These are phyloP conservation scores for Lepidochitona cinerea DNA, from an alignment of 2,888 invertebrate genomes.

Conservation along the genomic window DNA sequence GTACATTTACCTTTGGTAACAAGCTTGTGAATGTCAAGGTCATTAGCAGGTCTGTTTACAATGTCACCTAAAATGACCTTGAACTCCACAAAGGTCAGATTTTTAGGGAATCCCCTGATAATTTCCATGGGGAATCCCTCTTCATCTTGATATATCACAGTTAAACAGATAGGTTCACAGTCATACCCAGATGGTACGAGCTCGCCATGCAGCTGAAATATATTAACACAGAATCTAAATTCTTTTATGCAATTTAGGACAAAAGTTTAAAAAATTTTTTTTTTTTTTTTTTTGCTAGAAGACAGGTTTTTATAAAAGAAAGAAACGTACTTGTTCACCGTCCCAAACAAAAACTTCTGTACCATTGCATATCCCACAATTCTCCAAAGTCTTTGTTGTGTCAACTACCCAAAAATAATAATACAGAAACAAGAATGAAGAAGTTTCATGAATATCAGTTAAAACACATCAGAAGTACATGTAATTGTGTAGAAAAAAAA, in stretches of 20 bases:
- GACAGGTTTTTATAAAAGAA: too few relatives aligned
- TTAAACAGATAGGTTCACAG: constrained; percentile 56
- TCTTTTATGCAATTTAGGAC: background rate
- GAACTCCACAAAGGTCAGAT: constrained; percentile 44
- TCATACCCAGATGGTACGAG: constrained; percentile 43
- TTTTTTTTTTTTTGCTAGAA: too few relatives aligned
- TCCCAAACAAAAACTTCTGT: constrained; percentile 64
- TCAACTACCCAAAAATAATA: too few relatives aligned
- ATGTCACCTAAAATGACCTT: constrained; percentile 42
- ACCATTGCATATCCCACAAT: constrained; percentile 34
- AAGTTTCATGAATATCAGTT: too few relatives aligned
- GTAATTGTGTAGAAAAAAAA: too few relatives aligned
- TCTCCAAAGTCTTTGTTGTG: too few relatives aligned
- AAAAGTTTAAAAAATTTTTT: too few relatives aligned
- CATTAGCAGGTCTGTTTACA: constrained; percentile 29
- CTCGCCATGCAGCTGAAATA: constrained; percentile 45
- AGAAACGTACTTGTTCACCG: constrained; percentile 48
- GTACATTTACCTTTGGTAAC: constrained; percentile 34
- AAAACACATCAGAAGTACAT: too few relatives aligned
- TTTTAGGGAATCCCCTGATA: constrained; percentile 53
- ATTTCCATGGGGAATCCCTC: constrained; percentile 40
- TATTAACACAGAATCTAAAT: background rate
- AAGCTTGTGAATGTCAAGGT: constrained; percentile 38
- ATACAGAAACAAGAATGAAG: too few relatives aligned
- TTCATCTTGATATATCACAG: constrained; percentile 48